Evolutionary conservation across 64 coral and sea anemone species (phyloP).

Genomic region (Montipora cactus): DNA sequence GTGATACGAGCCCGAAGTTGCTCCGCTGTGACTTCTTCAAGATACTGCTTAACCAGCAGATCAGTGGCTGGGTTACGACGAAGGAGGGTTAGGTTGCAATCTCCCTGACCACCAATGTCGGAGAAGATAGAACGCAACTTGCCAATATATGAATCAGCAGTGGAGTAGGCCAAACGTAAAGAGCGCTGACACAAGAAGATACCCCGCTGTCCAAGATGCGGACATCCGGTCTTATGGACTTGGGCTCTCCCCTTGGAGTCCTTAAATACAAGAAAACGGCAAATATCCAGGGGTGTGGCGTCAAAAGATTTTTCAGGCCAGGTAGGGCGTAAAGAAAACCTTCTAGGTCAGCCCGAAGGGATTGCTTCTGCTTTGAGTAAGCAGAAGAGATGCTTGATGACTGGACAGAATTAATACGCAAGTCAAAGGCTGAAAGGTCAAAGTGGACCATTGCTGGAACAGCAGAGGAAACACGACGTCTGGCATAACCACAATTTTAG

Average conservation of each 20-base stretch:
- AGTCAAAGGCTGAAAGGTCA: slow-evolving; percentile 41
- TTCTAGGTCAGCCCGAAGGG: slow-evolving; percentile 18
- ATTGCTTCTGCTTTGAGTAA: slow-evolving; percentile 52
- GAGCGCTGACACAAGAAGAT: neutral
- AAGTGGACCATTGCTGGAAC: neutral
- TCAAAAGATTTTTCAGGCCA: slow-evolving; percentile 27
- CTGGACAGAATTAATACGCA: slow-evolving; percentile 25
- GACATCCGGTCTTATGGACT: no score
- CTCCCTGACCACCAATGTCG: slow-evolving; percentile 1
- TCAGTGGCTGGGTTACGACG: neutral
- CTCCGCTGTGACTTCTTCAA: no score
- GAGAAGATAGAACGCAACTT: slow-evolving; percentile 48
- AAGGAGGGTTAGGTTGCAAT: slow-evolving; percentile 15
- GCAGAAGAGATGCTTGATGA: neutral
- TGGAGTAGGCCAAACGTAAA: slow-evolving; percentile 17
- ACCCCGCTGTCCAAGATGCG: no score
- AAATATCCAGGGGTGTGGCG: slow-evolving; percentile 46
- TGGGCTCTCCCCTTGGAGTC: no score
- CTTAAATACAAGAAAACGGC: slow-evolving; percentile 42
- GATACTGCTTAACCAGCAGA: neutral
- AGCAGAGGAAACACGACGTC: neutral
- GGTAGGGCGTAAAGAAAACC: slow-evolving; percentile 14
- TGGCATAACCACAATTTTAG: slow-evolving; percentile 63
- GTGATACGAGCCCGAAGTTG: no score
- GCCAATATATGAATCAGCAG: slow-evolving; percentile 58